Base-by-base conservation (phyloP, 35 echinoderm and acorn worm genomes). In the Apostichopus californicus region DNA sequence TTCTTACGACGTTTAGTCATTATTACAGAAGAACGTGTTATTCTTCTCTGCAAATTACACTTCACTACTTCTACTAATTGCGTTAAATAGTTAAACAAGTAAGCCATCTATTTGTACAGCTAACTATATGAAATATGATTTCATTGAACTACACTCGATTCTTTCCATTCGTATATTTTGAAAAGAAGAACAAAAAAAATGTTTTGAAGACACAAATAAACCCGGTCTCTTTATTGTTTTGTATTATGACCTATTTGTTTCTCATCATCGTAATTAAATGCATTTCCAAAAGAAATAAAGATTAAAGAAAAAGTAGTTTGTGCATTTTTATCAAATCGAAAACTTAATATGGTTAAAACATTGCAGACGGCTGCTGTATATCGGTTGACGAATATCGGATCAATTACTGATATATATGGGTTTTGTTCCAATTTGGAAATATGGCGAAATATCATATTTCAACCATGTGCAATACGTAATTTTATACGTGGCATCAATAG, bases 1-100 rank as follows among this genome's bases (percentile, higher is more conserved):
- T 56, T 85, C 13, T 83, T n/a, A 85, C 81, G 57, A 85, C n/a
- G 56, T 1, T 59, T 22, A 85, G 7, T 59, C 81, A 58, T 85
- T 55, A 58, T 85, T 59, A 58, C 17, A 85, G 81, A 59, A 85
- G 81, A 85, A 83, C 34, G 18, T 75, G 21, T 18, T 21, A 7
- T 85, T 85, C 14, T 83, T 85, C 81, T 85, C 55, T 85, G 57
- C 81, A 85, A 58, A 56, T 85, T 85, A 59, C 81, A 85, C 55
- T 85, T 59, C 81, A 85, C 81, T 55, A 85, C 12, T 56, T 85
- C 71, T 75, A 75, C 71, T 18, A 75, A 75, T 14, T 75, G 71
- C 71, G 17, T 75, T 75, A 75, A 75, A 75, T 75, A 75, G 17
- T 75, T 75, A 22, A 75, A 75, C 71, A 75, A 75, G 71, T 75